These are phyloP conservation scores for Drosophila sechellia DNA, from an alignment of 1,140 invertebrate genomes.

Conservation along the genomic window DNA sequence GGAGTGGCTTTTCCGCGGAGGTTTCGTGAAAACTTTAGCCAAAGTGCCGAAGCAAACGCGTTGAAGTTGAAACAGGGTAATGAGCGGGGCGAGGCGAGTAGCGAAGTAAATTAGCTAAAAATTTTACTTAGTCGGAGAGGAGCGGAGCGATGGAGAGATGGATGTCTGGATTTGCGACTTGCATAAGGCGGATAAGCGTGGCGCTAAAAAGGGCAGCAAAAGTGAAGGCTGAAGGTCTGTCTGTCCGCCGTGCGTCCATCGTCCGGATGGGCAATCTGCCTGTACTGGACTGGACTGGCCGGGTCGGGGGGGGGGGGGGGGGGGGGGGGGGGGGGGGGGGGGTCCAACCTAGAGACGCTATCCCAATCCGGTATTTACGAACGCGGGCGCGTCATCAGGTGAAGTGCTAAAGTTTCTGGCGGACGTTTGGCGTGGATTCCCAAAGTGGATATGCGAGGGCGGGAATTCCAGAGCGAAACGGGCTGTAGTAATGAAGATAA, in stretches of 20 bases:
- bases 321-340: too few relatives aligned
- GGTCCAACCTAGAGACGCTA: background rate
- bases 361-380: background rate
- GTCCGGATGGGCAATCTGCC: slow-evolving; percentile 1
- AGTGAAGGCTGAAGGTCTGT: slow-evolving; percentile 10
- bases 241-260: background rate
- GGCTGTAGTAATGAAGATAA: slow-evolving; percentile 77
- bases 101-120: slow-evolving; percentile 64
- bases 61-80: slow-evolving; percentile 22
- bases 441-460: background rate
- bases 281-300: background rate
- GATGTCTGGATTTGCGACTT: slow-evolving; percentile 34
- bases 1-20: slow-evolving; percentile 34
- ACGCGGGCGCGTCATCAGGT: slow-evolving; percentile 52
- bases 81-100: background rate
- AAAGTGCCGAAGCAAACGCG: slow-evolving; percentile 52
- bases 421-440: slow-evolving; percentile 6
- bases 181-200: slow-evolving; percentile 20
- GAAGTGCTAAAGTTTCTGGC: slow-evolving; percentile 47
- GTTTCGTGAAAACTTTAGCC: slow-evolving; percentile 44
- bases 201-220: slow-evolving; percentile 39
- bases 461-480: slow-evolving; percentile 21
- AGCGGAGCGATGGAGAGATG: slow-evolving; percentile 46
- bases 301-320: too few relatives aligned
- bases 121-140: slow-evolving; percentile 42